Base-by-base conservation (phyloP, 2,888 invertebrate species). In the Drosophila leonis region DNA sequence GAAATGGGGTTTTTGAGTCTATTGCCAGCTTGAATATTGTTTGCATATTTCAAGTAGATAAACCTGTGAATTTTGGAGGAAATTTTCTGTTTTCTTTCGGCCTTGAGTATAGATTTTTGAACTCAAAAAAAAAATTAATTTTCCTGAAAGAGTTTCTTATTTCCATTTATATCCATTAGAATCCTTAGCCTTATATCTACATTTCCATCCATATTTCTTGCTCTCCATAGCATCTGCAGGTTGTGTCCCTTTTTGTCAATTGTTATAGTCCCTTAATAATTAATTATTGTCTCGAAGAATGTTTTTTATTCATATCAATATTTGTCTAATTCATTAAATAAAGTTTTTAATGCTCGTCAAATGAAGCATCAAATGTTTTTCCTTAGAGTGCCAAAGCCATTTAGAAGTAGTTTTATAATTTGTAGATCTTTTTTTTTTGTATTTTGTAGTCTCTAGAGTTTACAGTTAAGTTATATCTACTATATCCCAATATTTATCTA, bases 331-430 rank as follows among this genome's bases (percentile, higher is more conserved):
- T 39, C 52, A 48, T 82, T 49, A 59, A 80, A 84, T 80, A 84
- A 76, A 77, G 71, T 69, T 37, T 42, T 41, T 63, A 48, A 65
- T 31, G 20, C 46, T 48, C 54, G 27, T 55, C 35, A 33, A 35
- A 44, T 62, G 31, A 52, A 39, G 29, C 18, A 15, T 7, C 44
- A 24, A 44, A 44, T 62, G n/a, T 60, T 52, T 33, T 65, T 41
- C 51, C 44, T 72, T 69, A 44, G 42, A 51, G 75, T 88, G 88
- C 83, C 86, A 84, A 86, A 84, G 86, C 88, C 84, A 75, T 55
- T 24, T 59, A 51, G 44, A 41, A 27, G 48, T 71, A 73, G 73
- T 65, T 37, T 54, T 63, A 49, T 63, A 44, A 68, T 39, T 44
- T 46, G 64, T 81, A 66, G 65, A 18, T 27, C 42, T 82, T 68